Percentiles rank a stretch among this genome's conserved stretches.
These are phyloP conservation scores for Smutsia gigantea DNA, from an alignment of 2,797 vertebrate genomes.

Conservation along the genomic window DNA sequence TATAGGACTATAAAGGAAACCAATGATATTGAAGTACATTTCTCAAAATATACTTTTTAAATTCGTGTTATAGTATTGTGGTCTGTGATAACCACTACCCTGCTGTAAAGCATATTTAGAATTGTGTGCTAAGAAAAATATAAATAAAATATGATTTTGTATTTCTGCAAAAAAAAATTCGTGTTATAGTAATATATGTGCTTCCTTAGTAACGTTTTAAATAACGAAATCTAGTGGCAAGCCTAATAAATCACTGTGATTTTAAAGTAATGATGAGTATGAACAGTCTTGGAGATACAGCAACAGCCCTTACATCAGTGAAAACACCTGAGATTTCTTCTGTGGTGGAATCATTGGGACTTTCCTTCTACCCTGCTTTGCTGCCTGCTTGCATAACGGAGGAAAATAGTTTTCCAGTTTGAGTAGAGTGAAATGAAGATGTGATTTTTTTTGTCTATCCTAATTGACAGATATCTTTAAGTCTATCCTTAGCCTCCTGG, in stretches of 20 bases:
- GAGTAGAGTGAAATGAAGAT: background rate
- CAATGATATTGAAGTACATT: background rate
- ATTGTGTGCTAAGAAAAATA: background rate
- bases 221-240: background rate
- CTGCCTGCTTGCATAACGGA: background rate
- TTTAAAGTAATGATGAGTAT: background rate
- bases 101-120: background rate
- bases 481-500: background rate
- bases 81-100: background rate
- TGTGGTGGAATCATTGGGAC: background rate
- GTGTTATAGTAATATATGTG: background rate
- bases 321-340: background rate
- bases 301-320: background rate
- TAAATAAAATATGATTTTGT: conserved; percentile 81
- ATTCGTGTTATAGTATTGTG: background rate
- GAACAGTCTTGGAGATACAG: background rate
- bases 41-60: background rate
- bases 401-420: background rate
- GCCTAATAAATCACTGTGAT: background rate
- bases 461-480: background rate
- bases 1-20: background rate
- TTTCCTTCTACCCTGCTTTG: background rate
- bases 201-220: conserved; percentile 1
- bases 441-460: background rate
- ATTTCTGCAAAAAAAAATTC: conserved; percentile 50